phyloP scores from a whole-genome alignment of 2,113 vertebrate genomes.

The Lota lota region DNA sequence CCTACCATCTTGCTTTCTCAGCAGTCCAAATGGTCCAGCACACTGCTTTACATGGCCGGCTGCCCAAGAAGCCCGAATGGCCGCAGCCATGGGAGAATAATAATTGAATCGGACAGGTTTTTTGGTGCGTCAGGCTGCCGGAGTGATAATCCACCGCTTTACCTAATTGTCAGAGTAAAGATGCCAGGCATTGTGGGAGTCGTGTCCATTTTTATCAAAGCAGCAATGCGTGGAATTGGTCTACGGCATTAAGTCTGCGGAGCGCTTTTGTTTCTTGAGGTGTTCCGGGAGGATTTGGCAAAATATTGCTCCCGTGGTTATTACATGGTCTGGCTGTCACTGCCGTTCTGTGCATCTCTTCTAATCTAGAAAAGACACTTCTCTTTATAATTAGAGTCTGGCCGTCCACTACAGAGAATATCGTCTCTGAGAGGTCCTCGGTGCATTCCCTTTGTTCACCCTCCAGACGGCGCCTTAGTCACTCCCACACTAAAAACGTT shows the following conservation, averaged over 20 bases:
- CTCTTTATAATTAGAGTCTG: conserved; percentile 59
- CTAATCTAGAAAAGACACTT: conserved; percentile 60
- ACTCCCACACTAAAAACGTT: neutral
- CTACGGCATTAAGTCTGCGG: conserved; percentile 41
- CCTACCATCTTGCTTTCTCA: conserved; percentile 31
- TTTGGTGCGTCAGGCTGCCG: conserved; percentile 47
- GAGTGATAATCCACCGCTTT: conserved; percentile 62
- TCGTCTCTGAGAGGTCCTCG: no score
- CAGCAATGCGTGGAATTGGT: conserved; percentile 57
- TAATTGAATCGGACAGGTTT: conserved; percentile 65
- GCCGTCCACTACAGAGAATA: no score
- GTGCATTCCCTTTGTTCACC: no score
- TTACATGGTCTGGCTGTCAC: conserved; percentile 64
- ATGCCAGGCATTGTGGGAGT: conserved; percentile 54
- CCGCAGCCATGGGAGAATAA: conserved; percentile 46
- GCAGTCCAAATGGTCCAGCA: conserved; percentile 33
- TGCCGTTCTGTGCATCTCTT: conserved; percentile 43
- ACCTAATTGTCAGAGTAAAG: conserved; percentile 70
- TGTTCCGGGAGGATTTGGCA: conserved; percentile 61
- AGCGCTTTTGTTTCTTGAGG: conserved; percentile 61
- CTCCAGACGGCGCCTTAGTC: no score
- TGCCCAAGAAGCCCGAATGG: conserved; percentile 50
- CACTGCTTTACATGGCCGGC: conserved; percentile 29
- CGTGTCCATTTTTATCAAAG: conserved; percentile 51
- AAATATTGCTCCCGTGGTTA: conserved; percentile 58